Percentiles rank a stretch among this genome's conserved stretches.
Conservation (phyloP, 1,140 invertebrate species). For the Scaptomyza pallida region DNA sequence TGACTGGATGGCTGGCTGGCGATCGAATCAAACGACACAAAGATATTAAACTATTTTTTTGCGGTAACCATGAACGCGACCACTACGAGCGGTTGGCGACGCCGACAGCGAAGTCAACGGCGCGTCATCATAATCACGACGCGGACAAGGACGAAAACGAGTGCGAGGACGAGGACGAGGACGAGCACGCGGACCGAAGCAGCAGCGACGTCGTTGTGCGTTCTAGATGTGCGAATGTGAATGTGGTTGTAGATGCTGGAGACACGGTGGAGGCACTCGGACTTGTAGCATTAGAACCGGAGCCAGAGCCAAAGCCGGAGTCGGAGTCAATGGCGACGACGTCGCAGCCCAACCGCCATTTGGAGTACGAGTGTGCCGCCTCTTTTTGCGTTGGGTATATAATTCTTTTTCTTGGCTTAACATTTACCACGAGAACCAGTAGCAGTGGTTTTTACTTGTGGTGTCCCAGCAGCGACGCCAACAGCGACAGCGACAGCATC, state of each 20-base stretch:
- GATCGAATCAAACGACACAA: conserved; percentile 83
- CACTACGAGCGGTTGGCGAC: conserved; percentile 78
- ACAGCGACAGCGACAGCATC: conserved; percentile 47
- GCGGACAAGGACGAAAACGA: conserved; percentile 40
- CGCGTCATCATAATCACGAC: conserved; percentile 78
- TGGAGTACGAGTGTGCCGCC: conserved; percentile 45
- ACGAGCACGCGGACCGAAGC: conserved; percentile 12
- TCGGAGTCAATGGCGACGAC: conserved; percentile 16
- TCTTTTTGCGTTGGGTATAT: conserved; percentile 56
- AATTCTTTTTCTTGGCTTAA: conserved; percentile 81
- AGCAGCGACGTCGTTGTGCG: conserved; percentile 22
- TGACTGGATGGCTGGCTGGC: conserved; percentile 76
- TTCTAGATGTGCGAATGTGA: neutral
- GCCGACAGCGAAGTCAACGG: conserved; percentile 49
- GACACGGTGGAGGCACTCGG: neutral
- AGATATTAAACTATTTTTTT: conserved; percentile 84
- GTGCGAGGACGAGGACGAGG: conserved; percentile 25
- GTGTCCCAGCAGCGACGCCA: conserved; percentile 46
- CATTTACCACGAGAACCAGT: conserved; percentile 84
- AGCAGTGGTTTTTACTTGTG: conserved; percentile 83
- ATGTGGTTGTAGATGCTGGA: conserved; percentile 6
- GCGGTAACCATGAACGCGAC: conserved; percentile 84
- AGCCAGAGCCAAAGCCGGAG: conserved; percentile 5
- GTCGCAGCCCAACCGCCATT: conserved; percentile 10
- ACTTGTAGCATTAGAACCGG: neutral